These are phyloP conservation scores for Cervus canadensis DNA, from an alignment of 2,113 vertebrate genomes.

Conservation along the genomic window DNA sequence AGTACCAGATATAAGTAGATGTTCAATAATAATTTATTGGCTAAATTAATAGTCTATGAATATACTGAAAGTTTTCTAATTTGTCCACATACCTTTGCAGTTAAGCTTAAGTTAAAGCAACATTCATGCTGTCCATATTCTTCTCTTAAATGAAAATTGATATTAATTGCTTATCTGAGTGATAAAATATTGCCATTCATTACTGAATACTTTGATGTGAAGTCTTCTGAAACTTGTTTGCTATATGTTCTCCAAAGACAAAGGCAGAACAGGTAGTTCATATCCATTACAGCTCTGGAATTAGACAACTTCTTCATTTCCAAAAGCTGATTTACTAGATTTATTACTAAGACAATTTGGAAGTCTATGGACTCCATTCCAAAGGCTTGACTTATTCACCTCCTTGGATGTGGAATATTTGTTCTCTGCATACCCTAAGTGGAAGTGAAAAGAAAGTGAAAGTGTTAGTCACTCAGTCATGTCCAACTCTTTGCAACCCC, in stretches of 20 bases:
- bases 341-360: not conserved
- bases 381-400: not conserved
- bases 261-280: not conserved
- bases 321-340: not conserved
- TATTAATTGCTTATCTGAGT: not conserved
- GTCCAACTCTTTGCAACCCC: not conserved
- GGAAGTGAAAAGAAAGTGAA: not conserved
- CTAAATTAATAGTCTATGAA: not conserved
- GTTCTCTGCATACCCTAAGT: not conserved
- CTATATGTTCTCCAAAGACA: not conserved
- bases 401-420: not conserved
- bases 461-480: not conserved
- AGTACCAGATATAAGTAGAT: not conserved
- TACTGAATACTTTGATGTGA: not conserved
- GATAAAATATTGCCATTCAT: not conserved
- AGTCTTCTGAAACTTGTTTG: not conserved
- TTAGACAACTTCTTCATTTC: not conserved
- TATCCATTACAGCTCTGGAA: not conserved
- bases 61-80: not conserved
- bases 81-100: not conserved
- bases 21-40: not conserved
- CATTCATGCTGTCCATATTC: not conserved
- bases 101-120: not conserved
- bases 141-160: not conserved
- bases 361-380: not conserved